These are phyloP conservation scores for Busseola fusca DNA, from an alignment of 2,888 invertebrate genomes.

Conservation along the genomic window DNA sequence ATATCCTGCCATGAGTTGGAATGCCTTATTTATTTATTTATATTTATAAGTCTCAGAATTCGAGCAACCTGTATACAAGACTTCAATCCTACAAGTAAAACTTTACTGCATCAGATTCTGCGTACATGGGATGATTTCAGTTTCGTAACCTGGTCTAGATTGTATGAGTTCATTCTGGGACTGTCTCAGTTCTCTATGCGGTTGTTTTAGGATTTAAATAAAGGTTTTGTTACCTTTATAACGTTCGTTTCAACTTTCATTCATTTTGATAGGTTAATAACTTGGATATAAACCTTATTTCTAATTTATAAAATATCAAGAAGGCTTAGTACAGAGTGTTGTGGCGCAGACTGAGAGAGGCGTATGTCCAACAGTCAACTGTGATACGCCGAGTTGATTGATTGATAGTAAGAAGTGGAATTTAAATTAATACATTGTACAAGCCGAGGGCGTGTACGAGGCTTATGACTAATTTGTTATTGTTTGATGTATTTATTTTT, in stretches of 20 bases:
- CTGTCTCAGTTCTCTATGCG: conserved; percentile 17
- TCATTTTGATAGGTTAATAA: background rate
- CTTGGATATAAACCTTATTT: background rate
- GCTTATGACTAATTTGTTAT: background rate
- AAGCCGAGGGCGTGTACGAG: background rate
- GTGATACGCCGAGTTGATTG: background rate
- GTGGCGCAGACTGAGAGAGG: too few relatives aligned
- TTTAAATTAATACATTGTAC: background rate
- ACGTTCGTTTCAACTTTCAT: too few relatives aligned
- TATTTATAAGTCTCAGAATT: background rate
- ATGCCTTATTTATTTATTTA: too few relatives aligned
- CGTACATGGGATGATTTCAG: conserved; percentile 48
- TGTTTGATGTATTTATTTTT: background rate
- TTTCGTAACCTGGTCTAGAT: conserved; percentile 27
- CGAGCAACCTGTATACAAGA: conserved; percentile 27
- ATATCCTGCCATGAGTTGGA: too few relatives aligned
- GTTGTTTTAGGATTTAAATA: conserved; percentile 7
- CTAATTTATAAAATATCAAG: background rate
- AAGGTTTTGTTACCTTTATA: background rate
- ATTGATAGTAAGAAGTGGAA: background rate
- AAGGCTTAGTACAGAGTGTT: background rate
- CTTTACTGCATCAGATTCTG: conserved; percentile 40
- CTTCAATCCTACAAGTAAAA: conserved; percentile 25
- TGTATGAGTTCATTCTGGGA: conserved; percentile 25
- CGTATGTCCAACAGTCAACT: background rate